Evolutionary conservation across 2,113 vertebrate species (phyloP), one percentile per base, ranked within the genome.

Genomic region (Equus quagga): DNA sequence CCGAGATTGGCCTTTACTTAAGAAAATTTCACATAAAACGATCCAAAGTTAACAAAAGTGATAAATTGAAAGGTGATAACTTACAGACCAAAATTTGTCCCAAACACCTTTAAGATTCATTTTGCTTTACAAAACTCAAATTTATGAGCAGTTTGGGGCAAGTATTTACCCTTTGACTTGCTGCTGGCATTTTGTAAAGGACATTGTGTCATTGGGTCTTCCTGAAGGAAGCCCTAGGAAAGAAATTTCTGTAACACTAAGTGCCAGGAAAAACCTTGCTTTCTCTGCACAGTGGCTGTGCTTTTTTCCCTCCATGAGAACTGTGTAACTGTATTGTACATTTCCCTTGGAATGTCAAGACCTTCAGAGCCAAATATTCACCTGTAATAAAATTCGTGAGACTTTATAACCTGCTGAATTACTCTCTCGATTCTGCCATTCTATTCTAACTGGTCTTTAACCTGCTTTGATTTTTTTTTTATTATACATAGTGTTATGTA

Each of bases 51-150:
- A 86, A 75, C 51, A 60, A 70, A 83, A 67, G 49, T 49, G 21
- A 85, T 75, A 36, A 19, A 58, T 44, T 56, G 41, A 92, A 95
- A 93, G 46, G 56, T 18, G n/a, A 11, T 18, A 69, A 60, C 64
- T 64, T 64, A 89, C 18, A 82, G n/a, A 36, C 10, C 33, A 58
- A 82, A 84, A 44, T 91, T 3, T 56, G 13, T 51, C 21, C 31
- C 18, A 70, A 69, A 65, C 44, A 76, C 31, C 28, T 78, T 85
- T 85, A 64, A 93, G 73, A 73, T 80, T 62, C 58, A 67, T 73
- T 89, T 86, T 86, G 49, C 73, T 95, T 91, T 91, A 56, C 54
- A 90, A 89, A 97, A 36, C n/a, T 86, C 58, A 81, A 64, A 56
- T 96, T 91, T 91, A 78, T 93, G 62, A 97, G 8, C 41, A 78